These are phyloP conservation scores for Eupleurogrammus muticus DNA, from an alignment of 2,797 vertebrate genomes.

Conservation along the genomic window DNA sequence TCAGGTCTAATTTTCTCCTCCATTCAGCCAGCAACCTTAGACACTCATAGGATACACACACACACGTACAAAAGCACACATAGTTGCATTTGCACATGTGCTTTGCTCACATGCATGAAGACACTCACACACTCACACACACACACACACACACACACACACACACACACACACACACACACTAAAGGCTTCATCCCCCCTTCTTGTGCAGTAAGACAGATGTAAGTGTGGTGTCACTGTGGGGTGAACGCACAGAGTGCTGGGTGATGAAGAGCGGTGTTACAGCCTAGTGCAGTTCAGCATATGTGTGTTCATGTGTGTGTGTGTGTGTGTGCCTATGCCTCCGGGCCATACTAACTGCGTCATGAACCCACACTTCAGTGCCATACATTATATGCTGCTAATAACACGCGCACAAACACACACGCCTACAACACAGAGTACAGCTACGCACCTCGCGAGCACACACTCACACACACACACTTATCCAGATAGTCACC, in stretches of 20 bases:
- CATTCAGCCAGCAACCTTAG: constrained; percentile 80
- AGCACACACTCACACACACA: constrained; percentile 39
- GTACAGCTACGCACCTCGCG: constrained; percentile 43
- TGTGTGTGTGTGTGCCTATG: constrained; percentile 38
- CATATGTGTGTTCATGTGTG: constrained; percentile 11
- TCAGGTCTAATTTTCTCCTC: constrained; percentile 88
- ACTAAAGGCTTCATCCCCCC: constrained; percentile 33
- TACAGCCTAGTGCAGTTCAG: constrained; percentile 21
- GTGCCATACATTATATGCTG: constrained; percentile 58
- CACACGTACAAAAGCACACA: constrained; percentile 27
- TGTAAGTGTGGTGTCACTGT: constrained; percentile 66
- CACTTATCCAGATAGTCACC: constrained; percentile 58
- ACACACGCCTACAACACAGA: constrained; percentile 19
- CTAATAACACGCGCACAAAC: constrained; percentile 41
- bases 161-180: constrained; percentile 4
- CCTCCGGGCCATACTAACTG: constrained; percentile 61
- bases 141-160: constrained; percentile 1
- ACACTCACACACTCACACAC: constrained; percentile 12
- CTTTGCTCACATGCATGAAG: constrained; percentile 53
- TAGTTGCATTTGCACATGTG: constrained; percentile 49
- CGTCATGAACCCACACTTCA: constrained; percentile 32
- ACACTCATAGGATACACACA: constrained; percentile 53
- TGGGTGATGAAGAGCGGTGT: constrained; percentile 65
- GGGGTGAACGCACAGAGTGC: constrained; percentile 59
- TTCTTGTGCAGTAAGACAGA: constrained; percentile 55